phyloP scores from a whole-genome alignment of 2,888 invertebrate genomes.

The Trichogramma evanescens region DNA sequence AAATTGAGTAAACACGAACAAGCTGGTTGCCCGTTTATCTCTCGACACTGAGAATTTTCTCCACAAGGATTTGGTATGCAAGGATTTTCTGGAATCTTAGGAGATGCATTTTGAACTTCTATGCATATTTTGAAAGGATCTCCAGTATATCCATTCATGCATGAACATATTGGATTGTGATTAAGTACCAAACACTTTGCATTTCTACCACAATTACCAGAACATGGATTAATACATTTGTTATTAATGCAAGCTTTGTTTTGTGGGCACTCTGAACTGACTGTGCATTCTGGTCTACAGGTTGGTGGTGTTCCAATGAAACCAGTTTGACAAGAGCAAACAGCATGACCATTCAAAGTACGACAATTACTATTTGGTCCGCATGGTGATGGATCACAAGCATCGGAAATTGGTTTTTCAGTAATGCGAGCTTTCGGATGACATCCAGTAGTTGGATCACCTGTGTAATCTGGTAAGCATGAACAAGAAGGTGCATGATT shows the following conservation, averaged over 20 bases:
- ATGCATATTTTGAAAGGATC: conserved; percentile 71
- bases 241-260: conserved; percentile 73
- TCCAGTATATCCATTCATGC: conserved; percentile 69
- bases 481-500: conserved; percentile 78
- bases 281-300: conserved; percentile 76
- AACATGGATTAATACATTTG: conserved; percentile 75
- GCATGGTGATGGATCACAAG: conserved; percentile 77
- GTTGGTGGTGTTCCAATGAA: conserved; percentile 74
- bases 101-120: conserved; percentile 50
- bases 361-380: conserved; percentile 76
- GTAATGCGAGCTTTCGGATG: conserved; percentile 24
- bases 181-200: conserved; percentile 78
- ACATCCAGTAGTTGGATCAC: conserved; percentile 64
- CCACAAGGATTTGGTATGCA: conserved; percentile 79
- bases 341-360: conserved; percentile 68
- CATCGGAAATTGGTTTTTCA: conserved; percentile 46
- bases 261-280: conserved; percentile 76
- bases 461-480: conserved; percentile 70
- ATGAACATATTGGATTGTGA: conserved; percentile 82
- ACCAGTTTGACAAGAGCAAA: conserved; percentile 69
- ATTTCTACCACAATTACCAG: conserved; percentile 72
- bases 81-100: conserved; percentile 54
- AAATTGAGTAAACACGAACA: conserved; percentile 76
- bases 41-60: conserved; percentile 73
- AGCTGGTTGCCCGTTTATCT: conserved; percentile 75